These are phyloP conservation scores for Maniola hyperantus DNA, from an alignment of 2,888 invertebrate genomes.

Conservation along the genomic window DNA sequence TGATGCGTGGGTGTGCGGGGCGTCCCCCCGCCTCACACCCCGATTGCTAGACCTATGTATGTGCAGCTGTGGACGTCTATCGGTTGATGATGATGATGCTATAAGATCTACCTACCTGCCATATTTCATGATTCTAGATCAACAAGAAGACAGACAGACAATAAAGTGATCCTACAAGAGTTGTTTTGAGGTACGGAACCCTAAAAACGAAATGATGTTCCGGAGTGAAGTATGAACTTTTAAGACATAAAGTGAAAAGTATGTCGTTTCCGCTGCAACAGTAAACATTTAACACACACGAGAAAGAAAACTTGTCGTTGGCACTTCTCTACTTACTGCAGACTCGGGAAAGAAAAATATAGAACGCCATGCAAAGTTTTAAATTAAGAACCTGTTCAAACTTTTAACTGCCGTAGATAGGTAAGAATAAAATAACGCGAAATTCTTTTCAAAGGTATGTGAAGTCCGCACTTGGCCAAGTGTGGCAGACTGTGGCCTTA, in stretches of 20 bases:
- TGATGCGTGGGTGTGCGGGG: too few relatives aligned
- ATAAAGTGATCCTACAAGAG: too few relatives aligned
- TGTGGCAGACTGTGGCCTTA: too few relatives aligned
- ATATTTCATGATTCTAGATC: too few relatives aligned
- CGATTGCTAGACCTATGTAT: too few relatives aligned
- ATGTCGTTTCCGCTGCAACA: background rate
- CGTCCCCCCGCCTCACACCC: too few relatives aligned
- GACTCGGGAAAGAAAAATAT: conserved; percentile 4
- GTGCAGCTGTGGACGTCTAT: too few relatives aligned
- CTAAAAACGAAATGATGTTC: too few relatives aligned
- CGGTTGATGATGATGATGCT: too few relatives aligned
- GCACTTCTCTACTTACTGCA: conserved; percentile 1
- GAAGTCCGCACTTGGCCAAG: background rate
- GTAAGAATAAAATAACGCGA: background rate
- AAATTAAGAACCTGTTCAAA: background rate
- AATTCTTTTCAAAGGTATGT: background rate
- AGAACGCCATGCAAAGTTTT: conserved; percentile 4
- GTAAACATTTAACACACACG: background rate
- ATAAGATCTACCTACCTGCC: too few relatives aligned
- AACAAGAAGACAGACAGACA: too few relatives aligned
- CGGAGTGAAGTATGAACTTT: background rate
- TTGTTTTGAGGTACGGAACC: too few relatives aligned
- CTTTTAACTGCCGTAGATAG: background rate
- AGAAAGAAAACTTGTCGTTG: background rate
- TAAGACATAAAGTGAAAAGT: background rate